Conservation (phyloP, 2,888 invertebrate species). For the Cloeon dipterum region DNA sequence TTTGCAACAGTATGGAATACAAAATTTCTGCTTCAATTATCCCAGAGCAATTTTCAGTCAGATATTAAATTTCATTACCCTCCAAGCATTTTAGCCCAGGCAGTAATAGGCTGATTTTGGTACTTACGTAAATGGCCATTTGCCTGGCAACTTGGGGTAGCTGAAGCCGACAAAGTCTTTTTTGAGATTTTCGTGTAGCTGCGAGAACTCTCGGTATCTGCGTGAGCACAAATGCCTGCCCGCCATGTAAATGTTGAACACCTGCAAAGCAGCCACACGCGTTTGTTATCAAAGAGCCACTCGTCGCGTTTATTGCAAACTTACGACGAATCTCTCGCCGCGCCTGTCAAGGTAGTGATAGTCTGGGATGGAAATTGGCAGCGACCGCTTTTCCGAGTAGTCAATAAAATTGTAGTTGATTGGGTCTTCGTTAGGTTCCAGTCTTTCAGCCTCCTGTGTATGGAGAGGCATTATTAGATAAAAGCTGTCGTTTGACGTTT, state of each 20-base stretch:
- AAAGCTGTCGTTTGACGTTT: too few species aligned
- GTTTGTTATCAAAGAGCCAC: not conserved
- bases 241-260: conserved; percentile 97
- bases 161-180: conserved; percentile 88
- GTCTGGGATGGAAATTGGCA: conserved; percentile 68
- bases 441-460: conserved; percentile 59
- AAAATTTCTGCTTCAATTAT: too few species aligned
- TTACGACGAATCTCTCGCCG: conserved; percentile 72
- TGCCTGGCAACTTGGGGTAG: conserved; percentile 94
- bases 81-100: too few species aligned
- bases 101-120: too few species aligned
- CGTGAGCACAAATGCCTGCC: conserved; percentile 92
- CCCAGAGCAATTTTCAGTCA: too few species aligned
- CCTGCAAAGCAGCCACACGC: conserved; percentile 13
- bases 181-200: conserved; percentile 65
- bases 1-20: too few species aligned
- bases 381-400: conserved; percentile 77
- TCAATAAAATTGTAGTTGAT: conserved; percentile 63
- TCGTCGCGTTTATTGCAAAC: conserved; percentile 9
- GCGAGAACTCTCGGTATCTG: conserved; percentile 86
- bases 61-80: too few species aligned
- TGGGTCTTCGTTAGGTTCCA: conserved; percentile 64
- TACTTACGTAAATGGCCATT: conserved; percentile 85
- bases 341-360: conserved; percentile 73
- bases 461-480: conserved; percentile 8